Conservation (phyloP, 2,797 vertebrate species). For the Tenualosa ilisha region DNA sequence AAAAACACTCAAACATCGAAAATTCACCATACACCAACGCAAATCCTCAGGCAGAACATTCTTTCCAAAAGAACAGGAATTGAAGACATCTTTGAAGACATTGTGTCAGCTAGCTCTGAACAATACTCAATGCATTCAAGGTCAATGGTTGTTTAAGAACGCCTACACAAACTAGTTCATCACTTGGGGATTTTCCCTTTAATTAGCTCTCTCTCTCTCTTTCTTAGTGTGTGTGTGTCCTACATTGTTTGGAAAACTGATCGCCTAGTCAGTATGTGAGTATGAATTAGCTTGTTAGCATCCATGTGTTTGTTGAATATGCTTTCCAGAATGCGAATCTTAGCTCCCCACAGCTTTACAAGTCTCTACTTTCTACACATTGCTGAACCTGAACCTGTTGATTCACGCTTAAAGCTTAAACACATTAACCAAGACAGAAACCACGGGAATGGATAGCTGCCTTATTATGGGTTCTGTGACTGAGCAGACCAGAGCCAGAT, state of each 20-base stretch:
- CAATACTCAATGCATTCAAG: background rate
- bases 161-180: background rate
- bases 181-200: slow-evolving; percentile 5
- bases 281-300: background rate
- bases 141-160: background rate
- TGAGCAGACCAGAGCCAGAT: background rate
- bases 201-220: background rate
- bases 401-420: background rate
- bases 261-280: background rate
- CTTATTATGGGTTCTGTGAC: background rate
- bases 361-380: background rate
- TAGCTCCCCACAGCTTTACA: background rate
- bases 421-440: background rate
- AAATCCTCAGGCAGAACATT: background rate
- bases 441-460: background rate
- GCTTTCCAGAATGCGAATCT: background rate
- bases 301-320: background rate
- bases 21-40: background rate
- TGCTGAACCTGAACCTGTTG: background rate
- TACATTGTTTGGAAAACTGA: background rate
- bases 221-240: background rate
- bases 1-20: background rate
- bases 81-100: background rate
- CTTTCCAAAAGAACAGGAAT: background rate
- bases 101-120: background rate